These are phyloP conservation scores for Abrostola triplasia DNA, from an alignment of 2,888 invertebrate genomes.

Conservation along the genomic window DNA sequence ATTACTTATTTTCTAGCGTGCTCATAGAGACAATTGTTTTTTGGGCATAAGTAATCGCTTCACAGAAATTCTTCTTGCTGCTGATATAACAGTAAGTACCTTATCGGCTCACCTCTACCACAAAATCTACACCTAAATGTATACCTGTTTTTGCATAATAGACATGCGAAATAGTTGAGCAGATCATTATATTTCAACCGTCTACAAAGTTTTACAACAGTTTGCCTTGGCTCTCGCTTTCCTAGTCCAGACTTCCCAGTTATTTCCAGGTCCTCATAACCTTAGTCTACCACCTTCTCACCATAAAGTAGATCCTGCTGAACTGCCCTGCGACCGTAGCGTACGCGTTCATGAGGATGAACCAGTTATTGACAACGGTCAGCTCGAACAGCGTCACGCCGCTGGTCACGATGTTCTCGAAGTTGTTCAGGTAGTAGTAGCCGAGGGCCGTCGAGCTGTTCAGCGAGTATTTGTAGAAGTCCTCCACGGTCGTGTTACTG, in stretches of 20 bases:
- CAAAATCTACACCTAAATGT: too few relatives aligned
- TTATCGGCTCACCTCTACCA: too few relatives aligned
- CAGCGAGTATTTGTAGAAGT: conserved; percentile 92
- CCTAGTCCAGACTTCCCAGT: not conserved
- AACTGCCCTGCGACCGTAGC: conserved; percentile 91
- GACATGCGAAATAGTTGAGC: too few relatives aligned
- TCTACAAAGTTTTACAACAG: too few relatives aligned
- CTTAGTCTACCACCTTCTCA: conserved; percentile 54
- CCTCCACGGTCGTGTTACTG: conserved; percentile 95
- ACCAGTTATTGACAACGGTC: conserved; percentile 98
- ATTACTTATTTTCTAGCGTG: too few relatives aligned
- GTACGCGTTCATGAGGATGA: conserved; percentile 96
- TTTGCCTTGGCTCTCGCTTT: too few relatives aligned
- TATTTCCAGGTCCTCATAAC: not conserved
- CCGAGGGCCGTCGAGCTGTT: conserved; percentile 91
- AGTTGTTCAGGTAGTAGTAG: conserved; percentile 96
- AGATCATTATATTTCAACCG: too few relatives aligned
- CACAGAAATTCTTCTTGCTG: too few relatives aligned
- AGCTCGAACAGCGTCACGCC: conserved; percentile 95
- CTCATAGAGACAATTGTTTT: too few relatives aligned
- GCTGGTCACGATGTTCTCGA: conserved; percentile 93
- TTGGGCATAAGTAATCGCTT: too few relatives aligned
- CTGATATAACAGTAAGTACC: too few relatives aligned
- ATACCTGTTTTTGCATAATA: too few relatives aligned
- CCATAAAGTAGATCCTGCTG: conserved; percentile 95